phyloP scores from a whole-genome alignment of 2,888 invertebrate genomes.

The Serripes groenlandicus region DNA sequence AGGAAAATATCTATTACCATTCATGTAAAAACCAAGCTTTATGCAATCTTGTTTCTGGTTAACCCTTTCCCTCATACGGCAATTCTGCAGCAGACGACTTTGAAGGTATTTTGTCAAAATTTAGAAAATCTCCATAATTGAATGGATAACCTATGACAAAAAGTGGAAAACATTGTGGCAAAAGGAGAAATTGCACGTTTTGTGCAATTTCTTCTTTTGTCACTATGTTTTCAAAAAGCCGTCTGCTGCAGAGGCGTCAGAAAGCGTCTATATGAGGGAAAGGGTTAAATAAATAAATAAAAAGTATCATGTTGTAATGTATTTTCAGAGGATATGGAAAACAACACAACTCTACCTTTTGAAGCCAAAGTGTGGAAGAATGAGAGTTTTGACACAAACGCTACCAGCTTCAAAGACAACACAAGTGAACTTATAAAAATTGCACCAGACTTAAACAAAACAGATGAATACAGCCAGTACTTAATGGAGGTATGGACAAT shows the following conservation, averaged over 20 bases:
- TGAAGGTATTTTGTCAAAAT: too few species aligned
- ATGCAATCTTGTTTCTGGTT: too few species aligned
- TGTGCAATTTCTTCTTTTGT: constrained; percentile 4
- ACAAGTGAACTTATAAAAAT: neutral
- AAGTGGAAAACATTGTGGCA: too few species aligned
- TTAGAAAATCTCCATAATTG: too few species aligned
- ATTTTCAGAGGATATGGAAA: constrained; percentile 15
- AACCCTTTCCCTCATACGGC: too few species aligned
- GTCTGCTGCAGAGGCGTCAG: neutral
- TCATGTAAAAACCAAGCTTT: too few species aligned
- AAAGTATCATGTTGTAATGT: neutral
- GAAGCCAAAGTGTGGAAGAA: neutral
- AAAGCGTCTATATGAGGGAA: neutral
- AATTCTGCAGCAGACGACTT: too few species aligned
- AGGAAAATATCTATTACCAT: too few species aligned
- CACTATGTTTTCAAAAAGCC: constrained; percentile 10
- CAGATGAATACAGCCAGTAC: neutral
- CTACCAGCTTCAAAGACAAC: neutral
- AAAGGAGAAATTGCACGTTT: too few species aligned
- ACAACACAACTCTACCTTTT: neutral
- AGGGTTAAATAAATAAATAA: neutral
- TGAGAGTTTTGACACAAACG: neutral
- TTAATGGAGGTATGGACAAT: neutral
- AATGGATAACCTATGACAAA: too few species aligned
- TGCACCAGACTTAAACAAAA: neutral